A percentile compares a stretch with the other conserved stretches of the same genome.
Evolutionary conservation across 2,797 vertebrate species (phyloP).

Genomic region (Hirundo rustica): DNA sequence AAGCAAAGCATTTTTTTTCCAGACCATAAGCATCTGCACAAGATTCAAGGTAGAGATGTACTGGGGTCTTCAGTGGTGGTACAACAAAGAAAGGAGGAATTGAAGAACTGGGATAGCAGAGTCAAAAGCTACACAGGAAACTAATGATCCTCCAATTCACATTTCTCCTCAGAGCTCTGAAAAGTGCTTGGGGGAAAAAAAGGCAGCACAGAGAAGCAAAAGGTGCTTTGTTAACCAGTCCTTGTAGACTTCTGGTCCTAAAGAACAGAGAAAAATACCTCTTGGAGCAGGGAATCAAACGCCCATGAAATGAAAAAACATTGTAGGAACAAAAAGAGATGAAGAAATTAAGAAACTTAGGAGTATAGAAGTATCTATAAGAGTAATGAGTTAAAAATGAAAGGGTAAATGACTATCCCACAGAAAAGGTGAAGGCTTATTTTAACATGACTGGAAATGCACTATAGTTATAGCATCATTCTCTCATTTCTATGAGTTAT

Average conservation of each 20-base stretch:
- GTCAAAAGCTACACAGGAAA: not conserved
- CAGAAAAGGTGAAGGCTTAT: not conserved
- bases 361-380: not conserved
- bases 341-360: not conserved
- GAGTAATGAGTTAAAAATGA: not conserved
- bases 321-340: not conserved
- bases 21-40: not conserved
- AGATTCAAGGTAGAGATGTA: not conserved
- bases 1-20: not conserved
- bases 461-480: not conserved
- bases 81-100: not conserved
- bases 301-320: not conserved
- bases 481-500: not conserved
- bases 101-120: not conserved
- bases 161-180: not conserved
- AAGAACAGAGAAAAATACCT: not conserved
- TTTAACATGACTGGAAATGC: not conserved
- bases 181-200: fast-evolving
- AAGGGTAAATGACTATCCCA: not conserved
- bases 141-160: fast-evolving
- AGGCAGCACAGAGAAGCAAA: not conserved
- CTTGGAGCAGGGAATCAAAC: not conserved
- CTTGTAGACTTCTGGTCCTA: not conserved
- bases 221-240: not conserved
- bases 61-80: not conserved